Percentiles rank a stretch among this genome's conserved stretches.
phyloP scores from a whole-genome alignment of 2,888 invertebrate species.

The Mythimna loreyi region DNA sequence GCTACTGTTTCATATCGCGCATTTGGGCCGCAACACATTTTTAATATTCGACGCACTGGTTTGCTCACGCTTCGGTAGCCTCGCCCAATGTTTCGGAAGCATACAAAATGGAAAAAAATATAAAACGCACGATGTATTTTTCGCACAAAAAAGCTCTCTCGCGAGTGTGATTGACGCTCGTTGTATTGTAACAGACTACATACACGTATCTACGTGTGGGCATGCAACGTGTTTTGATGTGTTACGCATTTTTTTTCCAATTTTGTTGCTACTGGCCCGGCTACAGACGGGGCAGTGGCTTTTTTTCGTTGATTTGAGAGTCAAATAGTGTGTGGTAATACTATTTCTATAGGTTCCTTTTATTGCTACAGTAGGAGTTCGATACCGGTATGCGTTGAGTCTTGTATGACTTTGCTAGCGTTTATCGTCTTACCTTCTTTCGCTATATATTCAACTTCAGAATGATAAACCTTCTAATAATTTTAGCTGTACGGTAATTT shows the following conservation, averaged over 20 bases:
- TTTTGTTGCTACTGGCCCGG: slow-evolving; percentile 38
- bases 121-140: slow-evolving; percentile 72
- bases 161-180: slow-evolving; percentile 73
- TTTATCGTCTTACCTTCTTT: background rate
- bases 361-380: slow-evolving; percentile 4
- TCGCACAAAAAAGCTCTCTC: slow-evolving; percentile 71
- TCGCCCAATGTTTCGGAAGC: slow-evolving; percentile 68
- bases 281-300: too few species aligned
- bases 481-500: background rate
- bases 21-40: slow-evolving; percentile 71
- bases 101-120: slow-evolving; percentile 69
- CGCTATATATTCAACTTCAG: background rate
- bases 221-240: slow-evolving; percentile 55
- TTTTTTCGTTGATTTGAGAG: slow-evolving; percentile 44
- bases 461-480: background rate
- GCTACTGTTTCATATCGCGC: slow-evolving; percentile 55
- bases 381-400: background rate
- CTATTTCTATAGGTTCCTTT: background rate
- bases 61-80: slow-evolving; percentile 74
- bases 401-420: too few species aligned
- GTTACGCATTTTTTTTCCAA: slow-evolving; percentile 47
- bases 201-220: slow-evolving; percentile 53
- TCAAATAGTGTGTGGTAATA: slow-evolving; percentile 32
- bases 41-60: slow-evolving; percentile 81
- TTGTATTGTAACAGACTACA: slow-evolving; percentile 47